Evolutionary conservation across 2,888 invertebrate species (phyloP), one percentile per base, ranked within the genome.

Genomic region (Pseudanteris insignis): DNA sequence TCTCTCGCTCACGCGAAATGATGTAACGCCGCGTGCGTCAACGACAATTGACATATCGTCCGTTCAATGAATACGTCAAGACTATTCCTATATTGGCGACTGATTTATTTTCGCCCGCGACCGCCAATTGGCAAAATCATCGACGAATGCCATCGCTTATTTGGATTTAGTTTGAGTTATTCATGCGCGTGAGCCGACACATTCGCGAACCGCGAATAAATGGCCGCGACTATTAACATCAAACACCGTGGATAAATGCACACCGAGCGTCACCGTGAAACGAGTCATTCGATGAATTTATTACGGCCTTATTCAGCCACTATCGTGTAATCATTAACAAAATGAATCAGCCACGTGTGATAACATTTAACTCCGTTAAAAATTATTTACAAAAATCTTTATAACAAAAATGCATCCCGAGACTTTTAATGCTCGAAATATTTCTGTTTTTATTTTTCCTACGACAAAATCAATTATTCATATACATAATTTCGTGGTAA

Each of bases 21-120:
- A n/a, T n/a, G n/a, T n/a, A n/a, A n/a, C n/a, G n/a, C n/a, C 58
- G 58, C 47, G 33, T 53, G 61, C 53, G 47, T 50, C 61, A 60
- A 65, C 61, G 63, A 63, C 71, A 72, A 70, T 71, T 71, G 68
- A 55, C 64, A 66, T 64, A 69, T 70, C 61, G 67, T 59, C 36
- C 53, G 38, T 26, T 65, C 55, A 51, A 33, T 59, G 55, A 57
- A 51, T 64, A 63, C 71, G 70, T 70, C 71, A 67, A 67, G 61
- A 67, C 69, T 69, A 71, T 70, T 70, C 69, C 69, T 67, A n/a
- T n/a, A 69, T 62, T 57, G 41, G 50, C 37, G 41, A 29, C 29
- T 36, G 62, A 47, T 62, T 57, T 51, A 57, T 54, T 60, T 60
- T 53, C 36, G 58, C 44, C 43, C 63, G 33, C 58, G 29, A 43